These are phyloP conservation scores for Misgurnus mizolepis DNA, from an alignment of 2,113 vertebrate genomes.

Conservation along the genomic window DNA sequence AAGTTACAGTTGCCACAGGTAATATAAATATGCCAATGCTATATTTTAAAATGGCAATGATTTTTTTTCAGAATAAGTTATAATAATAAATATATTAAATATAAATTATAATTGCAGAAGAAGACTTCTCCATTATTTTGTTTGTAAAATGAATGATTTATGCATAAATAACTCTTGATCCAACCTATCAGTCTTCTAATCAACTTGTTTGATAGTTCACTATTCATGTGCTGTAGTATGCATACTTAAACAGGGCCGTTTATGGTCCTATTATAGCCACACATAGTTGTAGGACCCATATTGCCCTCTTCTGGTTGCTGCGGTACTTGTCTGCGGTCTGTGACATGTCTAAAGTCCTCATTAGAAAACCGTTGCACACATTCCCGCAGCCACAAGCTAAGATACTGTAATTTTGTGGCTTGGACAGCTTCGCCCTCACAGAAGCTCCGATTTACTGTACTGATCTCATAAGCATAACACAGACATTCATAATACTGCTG, in stretches of 20 bases:
- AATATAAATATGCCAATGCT: not conserved
- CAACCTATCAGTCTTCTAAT: not conserved
- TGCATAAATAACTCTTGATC: not conserved
- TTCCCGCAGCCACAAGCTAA: conserved; percentile 70
- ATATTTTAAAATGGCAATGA: not conserved
- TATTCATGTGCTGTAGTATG: not conserved
- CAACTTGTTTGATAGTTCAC: not conserved
- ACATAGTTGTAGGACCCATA: conserved; percentile 52
- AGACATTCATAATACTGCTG: conserved; percentile 27
- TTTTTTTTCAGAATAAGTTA: too few species aligned
- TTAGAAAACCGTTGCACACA: conserved; percentile 69
- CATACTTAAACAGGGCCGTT: not conserved
- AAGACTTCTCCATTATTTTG: too few species aligned
- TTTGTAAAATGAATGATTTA: not conserved
- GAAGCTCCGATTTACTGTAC: conserved; percentile 60
- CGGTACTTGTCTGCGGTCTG: conserved; percentile 64
- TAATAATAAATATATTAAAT: too few species aligned
- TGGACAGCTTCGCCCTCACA: conserved; percentile 59
- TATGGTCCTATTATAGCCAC: not conserved
- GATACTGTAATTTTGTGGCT: conserved; percentile 76
- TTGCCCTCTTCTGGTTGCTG: conserved; percentile 67
- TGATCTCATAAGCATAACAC: conserved; percentile 33
- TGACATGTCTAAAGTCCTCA: conserved; percentile 67
- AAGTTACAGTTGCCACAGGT: not conserved
- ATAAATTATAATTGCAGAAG: too few species aligned